Conservation (phyloP, 2,113 vertebrate genomes). For the Epinephelus cyanopodus region DNA sequence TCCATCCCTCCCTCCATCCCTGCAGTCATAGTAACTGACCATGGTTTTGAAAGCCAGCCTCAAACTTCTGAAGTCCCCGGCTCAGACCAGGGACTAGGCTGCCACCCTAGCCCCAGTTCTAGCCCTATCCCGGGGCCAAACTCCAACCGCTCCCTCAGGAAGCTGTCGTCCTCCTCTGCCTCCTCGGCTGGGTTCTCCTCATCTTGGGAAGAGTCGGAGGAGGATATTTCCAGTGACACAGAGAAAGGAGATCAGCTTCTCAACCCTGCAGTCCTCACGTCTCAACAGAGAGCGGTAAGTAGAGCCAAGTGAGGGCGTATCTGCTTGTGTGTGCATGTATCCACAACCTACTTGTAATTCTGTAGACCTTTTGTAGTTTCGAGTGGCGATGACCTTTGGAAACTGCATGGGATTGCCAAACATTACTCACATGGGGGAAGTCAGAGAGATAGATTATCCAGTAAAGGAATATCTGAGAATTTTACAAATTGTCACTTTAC, state of each 20-base stretch:
- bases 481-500: background rate
- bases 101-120: conserved; percentile 79
- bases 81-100: conserved; percentile 52
- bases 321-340: conserved; percentile 3
- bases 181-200: conserved; percentile 98
- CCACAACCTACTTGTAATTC: background rate
- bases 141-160: conserved; percentile 84
- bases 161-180: conserved; percentile 95
- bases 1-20: conserved; percentile 83
- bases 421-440: background rate
- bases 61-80: conserved; percentile 69
- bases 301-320: conserved; percentile 2
- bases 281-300: conserved; percentile 96
- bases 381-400: background rate
- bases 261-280: conserved; percentile 88
- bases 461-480: background rate
- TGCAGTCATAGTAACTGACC: conserved; percentile 93
- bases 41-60: conserved; percentile 83
- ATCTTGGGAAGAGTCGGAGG: conserved; percentile 97
- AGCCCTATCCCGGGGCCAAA: conserved; percentile 56
- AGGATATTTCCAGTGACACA: conserved; percentile 96
- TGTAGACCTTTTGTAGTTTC: background rate
- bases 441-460: background rate
- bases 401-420: background rate
- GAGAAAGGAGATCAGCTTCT: conserved; percentile 90